phyloP scores from a whole-genome alignment of 2,113 vertebrate genomes.

The Cyprinodon variegatus region DNA sequence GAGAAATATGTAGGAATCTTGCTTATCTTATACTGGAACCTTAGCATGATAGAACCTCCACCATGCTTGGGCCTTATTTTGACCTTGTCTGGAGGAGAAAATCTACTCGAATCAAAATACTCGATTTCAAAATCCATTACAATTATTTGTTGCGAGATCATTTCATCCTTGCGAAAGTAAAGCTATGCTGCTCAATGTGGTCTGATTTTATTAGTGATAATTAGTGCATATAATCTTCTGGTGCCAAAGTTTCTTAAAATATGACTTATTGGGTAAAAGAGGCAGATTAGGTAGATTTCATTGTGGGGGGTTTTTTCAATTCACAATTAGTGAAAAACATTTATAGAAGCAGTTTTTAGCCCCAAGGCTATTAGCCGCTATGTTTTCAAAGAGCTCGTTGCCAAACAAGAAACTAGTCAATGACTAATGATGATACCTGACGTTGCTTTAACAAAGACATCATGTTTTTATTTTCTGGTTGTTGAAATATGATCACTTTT shows the following conservation, averaged over 20 bases:
- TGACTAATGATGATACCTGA: slow-evolving; percentile 9
- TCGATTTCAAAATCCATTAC: background rate
- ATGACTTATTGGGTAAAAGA: too few relatives aligned
- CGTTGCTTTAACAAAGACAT: background rate
- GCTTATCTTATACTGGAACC: too few relatives aligned
- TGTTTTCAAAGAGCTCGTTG: slow-evolving; percentile 17
- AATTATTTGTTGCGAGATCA: background rate
- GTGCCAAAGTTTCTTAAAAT: too few relatives aligned
- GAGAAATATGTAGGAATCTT: too few relatives aligned
- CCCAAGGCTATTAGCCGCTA: slow-evolving; percentile 15
- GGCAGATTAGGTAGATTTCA: too few relatives aligned
- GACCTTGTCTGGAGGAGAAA: background rate
- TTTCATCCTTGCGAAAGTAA: background rate
- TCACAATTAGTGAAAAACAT: background rate
- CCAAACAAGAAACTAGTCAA: slow-evolving; percentile 6
- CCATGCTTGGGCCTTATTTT: background rate
- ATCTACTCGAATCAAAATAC: background rate
- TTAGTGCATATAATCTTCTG: too few relatives aligned
- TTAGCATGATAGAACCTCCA: background rate
- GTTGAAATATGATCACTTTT: slow-evolving; percentile 20
- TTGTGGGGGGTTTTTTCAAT: background rate
- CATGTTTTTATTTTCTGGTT: slow-evolving; percentile 11
- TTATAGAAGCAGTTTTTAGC: background rate
- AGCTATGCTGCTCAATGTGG: background rate
- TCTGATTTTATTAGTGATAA: too few relatives aligned